These are phyloP conservation scores for Cuniculus paca DNA, from an alignment of 2,797 vertebrate species.

Conservation along the genomic window DNA sequence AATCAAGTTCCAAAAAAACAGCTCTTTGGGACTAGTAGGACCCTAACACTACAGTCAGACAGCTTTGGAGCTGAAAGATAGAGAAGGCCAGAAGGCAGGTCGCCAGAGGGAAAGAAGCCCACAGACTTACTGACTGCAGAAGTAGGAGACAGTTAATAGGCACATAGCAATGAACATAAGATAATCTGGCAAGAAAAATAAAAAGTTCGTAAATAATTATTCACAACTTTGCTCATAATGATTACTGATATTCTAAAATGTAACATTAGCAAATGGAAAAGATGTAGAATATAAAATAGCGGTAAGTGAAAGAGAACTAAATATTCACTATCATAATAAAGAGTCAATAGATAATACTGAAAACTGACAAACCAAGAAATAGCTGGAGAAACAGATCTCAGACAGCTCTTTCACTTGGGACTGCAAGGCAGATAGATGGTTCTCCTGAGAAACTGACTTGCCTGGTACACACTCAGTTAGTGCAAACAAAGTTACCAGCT, in stretches of 20 bases:
- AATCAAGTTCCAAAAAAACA: neutral
- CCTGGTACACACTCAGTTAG: neutral
- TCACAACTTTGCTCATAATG: neutral
- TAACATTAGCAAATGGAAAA: neutral
- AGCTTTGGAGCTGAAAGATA: neutral
- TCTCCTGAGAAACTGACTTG: neutral
- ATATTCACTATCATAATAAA: neutral
- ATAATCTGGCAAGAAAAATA: neutral
- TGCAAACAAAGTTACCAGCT: neutral
- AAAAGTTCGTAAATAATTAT: neutral
- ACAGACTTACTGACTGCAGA: neutral
- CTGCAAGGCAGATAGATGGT: neutral
- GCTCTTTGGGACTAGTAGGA: too few species aligned
- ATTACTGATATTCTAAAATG: neutral
- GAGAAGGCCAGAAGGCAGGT: neutral
- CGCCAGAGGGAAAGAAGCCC: neutral
- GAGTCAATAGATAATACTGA: neutral
- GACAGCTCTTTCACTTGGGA: neutral
- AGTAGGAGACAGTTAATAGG: neutral
- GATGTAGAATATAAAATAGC: neutral
- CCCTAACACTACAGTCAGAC: neutral
- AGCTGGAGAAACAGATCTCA: neutral
- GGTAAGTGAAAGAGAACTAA: neutral
- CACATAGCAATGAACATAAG: neutral
- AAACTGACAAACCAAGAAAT: neutral